A percentile compares a stretch with the other conserved stretches of the same genome.
phyloP scores from a whole-genome alignment of 2,888 invertebrate genomes.

The Netelia melanura region DNA sequence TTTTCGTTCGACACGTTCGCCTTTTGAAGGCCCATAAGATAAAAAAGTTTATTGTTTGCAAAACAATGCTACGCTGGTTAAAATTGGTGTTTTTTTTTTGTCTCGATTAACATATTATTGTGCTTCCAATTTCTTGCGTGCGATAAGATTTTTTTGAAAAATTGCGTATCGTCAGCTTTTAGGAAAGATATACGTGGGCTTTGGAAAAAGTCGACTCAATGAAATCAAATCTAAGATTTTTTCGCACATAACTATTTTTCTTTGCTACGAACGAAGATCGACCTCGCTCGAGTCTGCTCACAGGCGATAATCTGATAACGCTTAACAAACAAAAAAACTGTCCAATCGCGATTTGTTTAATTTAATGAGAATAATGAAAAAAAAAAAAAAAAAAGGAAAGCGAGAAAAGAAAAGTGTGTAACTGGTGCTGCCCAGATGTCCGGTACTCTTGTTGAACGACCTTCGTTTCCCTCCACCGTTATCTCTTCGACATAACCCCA shows the following conservation, averaged over 20 bases:
- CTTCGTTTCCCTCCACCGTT: slow-evolving; percentile 21
- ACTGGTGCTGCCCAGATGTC: slow-evolving; percentile 64
- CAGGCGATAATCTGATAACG: slow-evolving; percentile 57
- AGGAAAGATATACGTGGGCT: background rate
- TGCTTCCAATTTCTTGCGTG: background rate
- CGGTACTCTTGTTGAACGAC: slow-evolving; percentile 50
- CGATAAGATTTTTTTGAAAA: slow-evolving; percentile 2
- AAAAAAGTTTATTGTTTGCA: background rate
- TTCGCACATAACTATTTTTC: slow-evolving; percentile 39
- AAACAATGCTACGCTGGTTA: background rate
- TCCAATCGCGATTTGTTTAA: slow-evolving; percentile 50
- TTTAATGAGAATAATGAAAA: slow-evolving; percentile 34
- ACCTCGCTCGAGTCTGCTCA: slow-evolving; percentile 40
- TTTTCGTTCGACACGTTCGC: background rate
- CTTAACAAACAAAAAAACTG: slow-evolving; percentile 30
- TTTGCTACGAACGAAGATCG: slow-evolving; percentile 29
- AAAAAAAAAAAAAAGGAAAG: background rate
- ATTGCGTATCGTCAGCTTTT: slow-evolving; percentile 2
- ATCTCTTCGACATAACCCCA: slow-evolving; percentile 27
- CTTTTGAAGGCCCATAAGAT: background rate
- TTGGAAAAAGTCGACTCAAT: slow-evolving; percentile 23
- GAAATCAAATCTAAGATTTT: slow-evolving; percentile 42
- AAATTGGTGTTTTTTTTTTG: background rate
- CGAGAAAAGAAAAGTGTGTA: slow-evolving; percentile 10
- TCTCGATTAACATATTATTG: background rate